Conservation (phyloP, 2,113 vertebrate species). For the Columba janthina region DNA sequence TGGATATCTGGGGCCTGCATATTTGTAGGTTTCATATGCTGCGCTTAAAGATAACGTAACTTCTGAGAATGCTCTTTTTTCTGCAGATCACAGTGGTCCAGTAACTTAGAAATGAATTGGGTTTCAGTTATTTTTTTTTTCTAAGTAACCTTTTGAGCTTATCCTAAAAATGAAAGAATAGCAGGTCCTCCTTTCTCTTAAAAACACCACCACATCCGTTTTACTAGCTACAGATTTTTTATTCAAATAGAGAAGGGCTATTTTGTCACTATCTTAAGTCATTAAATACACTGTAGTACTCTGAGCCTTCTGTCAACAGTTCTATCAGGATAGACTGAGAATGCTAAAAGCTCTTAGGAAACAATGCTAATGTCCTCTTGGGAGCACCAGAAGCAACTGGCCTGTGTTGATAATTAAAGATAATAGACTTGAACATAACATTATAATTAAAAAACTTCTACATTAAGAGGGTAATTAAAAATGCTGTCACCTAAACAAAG, state of each 20-base stretch:
- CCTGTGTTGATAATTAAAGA: too few species aligned
- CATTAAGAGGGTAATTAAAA: neutral
- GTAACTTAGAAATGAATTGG: neutral
- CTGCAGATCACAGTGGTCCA: neutral
- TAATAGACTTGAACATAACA: neutral
- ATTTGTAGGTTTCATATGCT: neutral
- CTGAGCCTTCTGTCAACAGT: neutral
- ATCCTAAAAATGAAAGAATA: neutral
- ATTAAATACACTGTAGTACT: neutral
- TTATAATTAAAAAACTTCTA: neutral
- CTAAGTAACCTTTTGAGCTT: neutral
- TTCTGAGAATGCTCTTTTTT: neutral
- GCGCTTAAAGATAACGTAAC: neutral
- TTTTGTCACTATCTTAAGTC: neutral
- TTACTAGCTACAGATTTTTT: neutral
- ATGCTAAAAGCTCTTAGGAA: neutral
- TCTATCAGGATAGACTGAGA: neutral
- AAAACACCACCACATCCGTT: neutral
- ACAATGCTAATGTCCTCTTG: neutral
- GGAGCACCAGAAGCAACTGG: neutral
- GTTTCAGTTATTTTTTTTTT: neutral
- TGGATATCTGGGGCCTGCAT: neutral
- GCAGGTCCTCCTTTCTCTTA: neutral
- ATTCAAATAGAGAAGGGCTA: neutral
- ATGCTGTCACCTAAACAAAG: neutral